phyloP scores from a whole-genome alignment of 2,888 invertebrate species.

The Chrysodeixis includens region DNA sequence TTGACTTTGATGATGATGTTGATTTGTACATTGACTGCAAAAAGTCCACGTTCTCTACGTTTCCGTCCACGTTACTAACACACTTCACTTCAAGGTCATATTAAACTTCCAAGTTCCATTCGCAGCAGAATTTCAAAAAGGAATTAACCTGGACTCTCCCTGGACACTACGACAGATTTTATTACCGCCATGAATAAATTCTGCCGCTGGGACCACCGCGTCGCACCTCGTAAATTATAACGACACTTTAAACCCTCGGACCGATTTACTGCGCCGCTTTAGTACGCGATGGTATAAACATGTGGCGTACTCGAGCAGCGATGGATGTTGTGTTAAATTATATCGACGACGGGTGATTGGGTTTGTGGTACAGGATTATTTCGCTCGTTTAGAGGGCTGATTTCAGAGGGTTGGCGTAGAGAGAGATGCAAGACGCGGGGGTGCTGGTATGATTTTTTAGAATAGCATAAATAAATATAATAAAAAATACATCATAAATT shows the following conservation, averaged over 20 bases:
- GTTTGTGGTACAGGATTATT: slow-evolving; percentile 47
- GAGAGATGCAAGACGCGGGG: slow-evolving; percentile 12
- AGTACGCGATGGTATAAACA: slow-evolving; percentile 64
- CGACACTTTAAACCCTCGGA: slow-evolving; percentile 73
- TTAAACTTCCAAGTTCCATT: slow-evolving; percentile 51
- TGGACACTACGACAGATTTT: slow-evolving; percentile 83
- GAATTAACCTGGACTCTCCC: slow-evolving; percentile 72
- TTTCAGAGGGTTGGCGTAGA: slow-evolving; percentile 35
- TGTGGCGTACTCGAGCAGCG: slow-evolving; percentile 59
- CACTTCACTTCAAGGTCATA: slow-evolving; percentile 45
- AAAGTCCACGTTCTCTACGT: slow-evolving; percentile 30
- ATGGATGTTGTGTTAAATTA: slow-evolving; percentile 65
- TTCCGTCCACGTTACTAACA: slow-evolving; percentile 35
- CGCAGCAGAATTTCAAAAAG: slow-evolving; percentile 76
- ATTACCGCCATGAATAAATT: slow-evolving; percentile 87
- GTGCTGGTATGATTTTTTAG: slow-evolving; percentile 12
- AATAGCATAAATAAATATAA: background rate
- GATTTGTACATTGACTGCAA: background rate
- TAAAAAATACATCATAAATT: background rate
- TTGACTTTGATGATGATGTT: too few species aligned
- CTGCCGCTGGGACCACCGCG: slow-evolving; percentile 70
- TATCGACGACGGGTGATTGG: slow-evolving; percentile 52
- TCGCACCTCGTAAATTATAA: slow-evolving; percentile 81
- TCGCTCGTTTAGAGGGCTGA: slow-evolving; percentile 40
- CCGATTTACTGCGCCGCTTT: slow-evolving; percentile 72